phyloP scores from a whole-genome alignment of 2,113 vertebrate genomes.

The Calyptomena viridis region DNA sequence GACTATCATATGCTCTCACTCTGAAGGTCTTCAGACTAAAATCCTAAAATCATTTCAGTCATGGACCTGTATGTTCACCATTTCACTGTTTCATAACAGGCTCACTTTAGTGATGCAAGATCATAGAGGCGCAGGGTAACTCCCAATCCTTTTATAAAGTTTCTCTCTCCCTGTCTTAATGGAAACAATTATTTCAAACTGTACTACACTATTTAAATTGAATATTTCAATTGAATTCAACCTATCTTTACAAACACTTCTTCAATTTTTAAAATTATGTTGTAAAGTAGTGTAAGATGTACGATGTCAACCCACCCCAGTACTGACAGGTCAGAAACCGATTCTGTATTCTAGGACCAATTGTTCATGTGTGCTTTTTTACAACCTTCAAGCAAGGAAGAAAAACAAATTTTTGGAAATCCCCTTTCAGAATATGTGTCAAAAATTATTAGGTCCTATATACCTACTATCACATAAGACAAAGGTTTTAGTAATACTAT shows the following conservation, averaged over 20 bases:
- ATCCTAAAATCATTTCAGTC: background rate
- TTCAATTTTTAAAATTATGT: background rate
- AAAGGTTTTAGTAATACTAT: background rate
- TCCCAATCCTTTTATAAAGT: background rate
- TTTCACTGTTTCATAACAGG: background rate
- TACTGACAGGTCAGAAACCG: background rate
- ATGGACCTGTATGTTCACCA: background rate
- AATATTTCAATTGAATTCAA: background rate
- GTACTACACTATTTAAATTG: background rate
- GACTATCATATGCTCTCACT: background rate
- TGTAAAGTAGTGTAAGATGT: background rate
- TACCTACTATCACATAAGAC: background rate
- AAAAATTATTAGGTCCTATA: background rate
- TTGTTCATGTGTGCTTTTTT: background rate
- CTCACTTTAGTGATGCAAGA: background rate
- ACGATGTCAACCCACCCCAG: background rate
- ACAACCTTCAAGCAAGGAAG: background rate
- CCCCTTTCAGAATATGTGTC: background rate
- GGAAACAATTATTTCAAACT: background rate
- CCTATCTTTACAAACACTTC: background rate
- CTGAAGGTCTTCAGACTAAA: background rate
- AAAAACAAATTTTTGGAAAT: background rate
- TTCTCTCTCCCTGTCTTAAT: background rate
- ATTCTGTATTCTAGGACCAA: background rate
- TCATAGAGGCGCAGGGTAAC: background rate